Percentiles rank a stretch among this genome's conserved stretches.
These are phyloP conservation scores for Tympanuchus pallidicinctus DNA, from an alignment of 2,113 vertebrate genomes.

Conservation along the genomic window DNA sequence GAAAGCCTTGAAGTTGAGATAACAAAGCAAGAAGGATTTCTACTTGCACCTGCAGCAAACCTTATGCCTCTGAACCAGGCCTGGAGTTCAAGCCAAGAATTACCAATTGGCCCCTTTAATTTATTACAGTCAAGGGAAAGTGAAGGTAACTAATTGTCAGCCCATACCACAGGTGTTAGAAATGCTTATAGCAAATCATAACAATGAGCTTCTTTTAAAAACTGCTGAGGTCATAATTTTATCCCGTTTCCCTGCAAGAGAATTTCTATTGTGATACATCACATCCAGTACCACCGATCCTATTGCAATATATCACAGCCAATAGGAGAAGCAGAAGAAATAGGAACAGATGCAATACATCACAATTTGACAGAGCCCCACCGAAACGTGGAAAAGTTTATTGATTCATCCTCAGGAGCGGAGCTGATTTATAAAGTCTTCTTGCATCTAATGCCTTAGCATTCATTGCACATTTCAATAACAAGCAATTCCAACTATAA, in stretches of 20 bases:
- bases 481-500: conserved; percentile 30
- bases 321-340: background rate
- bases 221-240: background rate
- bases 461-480: conserved; percentile 36
- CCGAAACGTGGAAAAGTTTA: background rate
- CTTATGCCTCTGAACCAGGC: background rate
- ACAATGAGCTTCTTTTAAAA: background rate
- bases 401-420: conserved; percentile 5
- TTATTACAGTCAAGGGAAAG: background rate
- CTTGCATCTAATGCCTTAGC: background rate
- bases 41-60: background rate
- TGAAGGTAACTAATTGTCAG: background rate
- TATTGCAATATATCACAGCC: background rate
- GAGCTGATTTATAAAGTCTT: conserved; percentile 22
- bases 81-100: background rate
- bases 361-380: background rate
- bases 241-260: background rate
- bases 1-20: background rate
- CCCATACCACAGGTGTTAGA: background rate
- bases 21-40: rapidly evolving
- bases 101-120: background rate
- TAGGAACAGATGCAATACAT: background rate
- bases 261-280: background rate
- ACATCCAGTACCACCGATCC: background rate
- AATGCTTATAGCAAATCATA: background rate